These are phyloP conservation scores for Leucophenga varia DNA, from an alignment of 1,140 invertebrate species.

Conservation along the genomic window DNA sequence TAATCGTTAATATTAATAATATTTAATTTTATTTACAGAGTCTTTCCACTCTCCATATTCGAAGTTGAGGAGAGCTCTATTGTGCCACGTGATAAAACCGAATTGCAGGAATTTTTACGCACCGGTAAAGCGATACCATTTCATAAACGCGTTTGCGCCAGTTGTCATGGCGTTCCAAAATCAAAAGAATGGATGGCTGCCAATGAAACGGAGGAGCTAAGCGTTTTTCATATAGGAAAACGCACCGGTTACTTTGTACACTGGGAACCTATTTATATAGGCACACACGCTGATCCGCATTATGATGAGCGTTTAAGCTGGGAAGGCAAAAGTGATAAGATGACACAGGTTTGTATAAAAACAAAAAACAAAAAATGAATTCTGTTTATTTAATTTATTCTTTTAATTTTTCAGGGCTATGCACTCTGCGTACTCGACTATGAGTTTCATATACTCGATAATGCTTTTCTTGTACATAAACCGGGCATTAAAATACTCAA, in stretches of 20 bases:
- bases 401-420: conserved; percentile 70
- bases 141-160: conserved; percentile 85
- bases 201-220: conserved; percentile 67
- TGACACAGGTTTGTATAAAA: conserved; percentile 76
- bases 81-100: conserved; percentile 74
- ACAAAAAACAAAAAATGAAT: background rate
- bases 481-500: conserved; percentile 82
- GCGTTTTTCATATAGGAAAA: conserved; percentile 79
- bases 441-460: conserved; percentile 87
- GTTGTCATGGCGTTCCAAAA: conserved; percentile 85
- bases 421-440: conserved; percentile 83
- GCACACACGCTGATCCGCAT: conserved; percentile 80
- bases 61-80: conserved; percentile 47
- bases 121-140: conserved; percentile 83
- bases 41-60: conserved; percentile 52
- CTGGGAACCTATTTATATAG: conserved; percentile 91
- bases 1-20: background rate
- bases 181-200: conserved; percentile 79
- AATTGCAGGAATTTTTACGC: conserved; percentile 73
- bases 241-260: conserved; percentile 75
- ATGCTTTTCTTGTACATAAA: conserved; percentile 84
- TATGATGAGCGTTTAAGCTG: conserved; percentile 87
- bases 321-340: conserved; percentile 90
- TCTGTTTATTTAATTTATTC: conserved; percentile 7
- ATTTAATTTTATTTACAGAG: conserved; percentile 21